Evolutionary conservation across 1,140 invertebrate species (phyloP), one percentile per base, ranked within the genome.

Genomic region (Mya arenaria): DNA sequence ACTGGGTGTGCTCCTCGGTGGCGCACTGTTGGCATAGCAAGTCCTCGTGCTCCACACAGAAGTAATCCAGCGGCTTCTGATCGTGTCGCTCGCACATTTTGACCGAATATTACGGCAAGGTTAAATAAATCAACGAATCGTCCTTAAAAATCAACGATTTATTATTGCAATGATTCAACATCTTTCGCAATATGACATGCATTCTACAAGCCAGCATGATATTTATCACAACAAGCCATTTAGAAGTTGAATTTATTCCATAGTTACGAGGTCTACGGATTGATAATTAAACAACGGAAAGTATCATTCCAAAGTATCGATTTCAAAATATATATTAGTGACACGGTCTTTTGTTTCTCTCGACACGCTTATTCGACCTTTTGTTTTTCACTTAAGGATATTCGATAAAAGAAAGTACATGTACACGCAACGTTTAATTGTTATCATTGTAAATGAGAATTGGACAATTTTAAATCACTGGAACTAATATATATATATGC

Each of bases 1-100:
- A 74, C 34, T 78, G 72, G 19, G 65, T 39, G 58, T 79, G 82
- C 10, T 81, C 69, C n/a, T 82, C 72, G 8, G 73, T 58, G 13
- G 77, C 63, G n/a, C 82, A 84, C 56, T 86, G 52, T 1, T 66
- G 58, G 48, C 77, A 80, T 4, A 69, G 41, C 19, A 60, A 37
- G 30, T 23, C 28, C 6, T 71, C 66, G 36, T 80, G 77, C 52
- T 80, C 44, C n/a, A 80, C 25, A 39, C 77, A 80, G 52, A 71
- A 68, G 41, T 80, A 62, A 17, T 80, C 77, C 48, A 80, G 37
- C 19, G n/a, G 28, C 36, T 65, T 75, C n/a, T 52, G 30, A 5
- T 41, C 28, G 36, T 80, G 77, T 71, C 52, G 23, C 34, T 80
- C 77, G 62, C 77, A 80, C 77, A 80, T 80, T 19, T 52, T 17